phyloP scores from a whole-genome alignment of 2,888 invertebrate genomes.

The Drosophila fulvimacula region DNA sequence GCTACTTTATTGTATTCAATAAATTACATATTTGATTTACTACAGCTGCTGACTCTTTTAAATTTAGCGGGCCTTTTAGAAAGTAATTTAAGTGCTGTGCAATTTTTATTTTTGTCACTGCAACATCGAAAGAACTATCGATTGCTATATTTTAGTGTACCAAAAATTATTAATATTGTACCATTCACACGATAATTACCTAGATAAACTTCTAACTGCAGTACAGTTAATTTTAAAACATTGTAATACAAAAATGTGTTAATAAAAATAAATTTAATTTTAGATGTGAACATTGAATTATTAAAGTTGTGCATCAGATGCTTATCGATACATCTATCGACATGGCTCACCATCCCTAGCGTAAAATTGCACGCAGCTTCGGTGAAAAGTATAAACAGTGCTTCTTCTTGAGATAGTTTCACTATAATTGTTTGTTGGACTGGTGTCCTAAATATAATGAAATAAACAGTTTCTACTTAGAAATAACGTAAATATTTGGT shows the following conservation, averaged over 20 bases:
- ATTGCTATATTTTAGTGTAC: background rate
- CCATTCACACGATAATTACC: background rate
- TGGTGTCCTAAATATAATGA: slow-evolving; percentile 20
- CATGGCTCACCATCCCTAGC: slow-evolving; percentile 9
- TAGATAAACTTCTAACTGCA: too few relatives aligned
- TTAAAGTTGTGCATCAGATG: background rate
- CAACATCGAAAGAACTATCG: slow-evolving; percentile 5
- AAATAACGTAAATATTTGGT: slow-evolving; percentile 9
- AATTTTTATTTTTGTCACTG: background rate
- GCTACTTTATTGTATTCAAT: slow-evolving; percentile 78
- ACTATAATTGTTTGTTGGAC: slow-evolving; percentile 10
- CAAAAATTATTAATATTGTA: background rate
- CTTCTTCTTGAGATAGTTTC: slow-evolving; percentile 11
- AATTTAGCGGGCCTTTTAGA: slow-evolving; percentile 12
- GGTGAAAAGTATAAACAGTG: slow-evolving; percentile 36
- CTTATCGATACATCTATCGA: slow-evolving; percentile 1
- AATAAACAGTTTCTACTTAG: background rate
- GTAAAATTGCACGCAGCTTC: slow-evolving; percentile 8
- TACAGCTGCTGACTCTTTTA: slow-evolving; percentile 7
- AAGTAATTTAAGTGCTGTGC: background rate
- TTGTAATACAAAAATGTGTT: background rate
- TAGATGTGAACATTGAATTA: background rate
- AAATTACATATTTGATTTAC: slow-evolving; percentile 58
- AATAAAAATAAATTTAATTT: background rate
- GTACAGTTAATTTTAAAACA: background rate